phyloP scores from a whole-genome alignment of 1,140 invertebrate genomes.

The Drosophila chauvacae region DNA sequence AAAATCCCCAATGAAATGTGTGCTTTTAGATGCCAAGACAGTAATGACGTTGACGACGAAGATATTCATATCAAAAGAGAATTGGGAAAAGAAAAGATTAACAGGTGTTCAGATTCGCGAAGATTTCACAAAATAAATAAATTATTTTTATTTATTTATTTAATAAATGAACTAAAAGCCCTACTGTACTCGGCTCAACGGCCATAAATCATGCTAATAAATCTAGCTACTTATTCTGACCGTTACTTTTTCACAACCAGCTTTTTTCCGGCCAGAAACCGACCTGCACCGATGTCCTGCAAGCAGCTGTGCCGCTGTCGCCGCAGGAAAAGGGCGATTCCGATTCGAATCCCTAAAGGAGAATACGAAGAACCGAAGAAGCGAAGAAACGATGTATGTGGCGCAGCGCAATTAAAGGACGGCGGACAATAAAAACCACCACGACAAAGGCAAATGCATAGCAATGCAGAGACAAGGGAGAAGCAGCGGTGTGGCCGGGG shows the following conservation, averaged over 20 bases:
- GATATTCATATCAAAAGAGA: constrained; percentile 14
- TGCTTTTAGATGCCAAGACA: constrained; percentile 3
- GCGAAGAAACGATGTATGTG: constrained; percentile 49
- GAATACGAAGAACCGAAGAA: constrained; percentile 28
- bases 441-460: constrained; percentile 61
- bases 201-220: not conserved
- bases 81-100: not conserved
- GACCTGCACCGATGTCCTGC: constrained; percentile 39
- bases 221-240: not conserved
- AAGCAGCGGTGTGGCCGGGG: not conserved
- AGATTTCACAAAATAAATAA: no score
- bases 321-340: constrained; percentile 42
- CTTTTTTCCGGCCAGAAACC: not conserved
- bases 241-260: not conserved
- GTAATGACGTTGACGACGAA: constrained; percentile 3
- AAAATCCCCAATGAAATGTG: constrained; percentile 10
- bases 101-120: not conserved
- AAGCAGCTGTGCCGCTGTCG: constrained; percentile 50
- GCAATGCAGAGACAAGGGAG: constrained; percentile 62
- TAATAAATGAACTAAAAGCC: not conserved
- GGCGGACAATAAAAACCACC: constrained; percentile 40
- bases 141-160: no score
- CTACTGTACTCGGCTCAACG: not conserved
- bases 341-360: constrained; percentile 17
- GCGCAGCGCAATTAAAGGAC: constrained; percentile 75